phyloP scores from a whole-genome alignment of 2,797 vertebrate genomes.

The Macropodus opercularis region DNA sequence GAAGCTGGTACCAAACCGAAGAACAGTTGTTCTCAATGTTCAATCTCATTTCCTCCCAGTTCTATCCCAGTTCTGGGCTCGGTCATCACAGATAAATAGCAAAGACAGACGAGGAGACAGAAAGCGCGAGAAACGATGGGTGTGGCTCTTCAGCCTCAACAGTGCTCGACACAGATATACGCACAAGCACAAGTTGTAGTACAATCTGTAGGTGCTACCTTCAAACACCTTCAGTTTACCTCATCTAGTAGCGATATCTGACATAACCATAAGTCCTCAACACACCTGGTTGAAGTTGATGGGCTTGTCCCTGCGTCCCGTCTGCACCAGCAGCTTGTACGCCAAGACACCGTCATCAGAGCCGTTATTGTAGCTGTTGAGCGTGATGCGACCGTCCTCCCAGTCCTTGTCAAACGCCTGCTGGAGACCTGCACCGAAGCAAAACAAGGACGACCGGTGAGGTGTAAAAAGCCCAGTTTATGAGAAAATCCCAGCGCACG shows the following conservation, averaged over 20 bases:
- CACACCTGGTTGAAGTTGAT: slow-evolving; percentile 91
- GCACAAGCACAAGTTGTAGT: not conserved
- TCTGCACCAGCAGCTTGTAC: slow-evolving; percentile 96
- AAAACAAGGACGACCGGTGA: slow-evolving; percentile 44
- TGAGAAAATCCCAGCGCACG: slow-evolving; percentile 23
- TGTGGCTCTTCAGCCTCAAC: slow-evolving; percentile 43
- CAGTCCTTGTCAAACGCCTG: slow-evolving; percentile 95
- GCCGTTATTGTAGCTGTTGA: slow-evolving; percentile 90
- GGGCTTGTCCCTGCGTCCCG: slow-evolving; percentile 92
- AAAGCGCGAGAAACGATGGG: slow-evolving; percentile 39
- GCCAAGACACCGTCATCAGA: slow-evolving; percentile 94
- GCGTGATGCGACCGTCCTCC: slow-evolving; percentile 90
- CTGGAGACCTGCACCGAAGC: slow-evolving; percentile 87
- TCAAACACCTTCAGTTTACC: not conserved
- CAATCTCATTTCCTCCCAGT: slow-evolving; percentile 23
- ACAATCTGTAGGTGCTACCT: not conserved
- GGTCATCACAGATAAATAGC: slow-evolving; percentile 71
- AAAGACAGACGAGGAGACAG: slow-evolving; percentile 44
- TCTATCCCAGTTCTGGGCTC: slow-evolving; percentile 67
- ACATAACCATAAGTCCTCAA: not conserved
- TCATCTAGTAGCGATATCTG: not conserved
- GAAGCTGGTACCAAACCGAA: slow-evolving; percentile 36
- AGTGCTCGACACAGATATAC: slow-evolving; percentile 25
- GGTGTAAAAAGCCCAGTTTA: slow-evolving; percentile 21
- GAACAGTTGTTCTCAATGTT: too few relatives aligned